A percentile compares a stretch with the other conserved stretches of the same genome.
phyloP scores from a whole-genome alignment of 1,140 invertebrate species.

The Papilio dardanus region DNA sequence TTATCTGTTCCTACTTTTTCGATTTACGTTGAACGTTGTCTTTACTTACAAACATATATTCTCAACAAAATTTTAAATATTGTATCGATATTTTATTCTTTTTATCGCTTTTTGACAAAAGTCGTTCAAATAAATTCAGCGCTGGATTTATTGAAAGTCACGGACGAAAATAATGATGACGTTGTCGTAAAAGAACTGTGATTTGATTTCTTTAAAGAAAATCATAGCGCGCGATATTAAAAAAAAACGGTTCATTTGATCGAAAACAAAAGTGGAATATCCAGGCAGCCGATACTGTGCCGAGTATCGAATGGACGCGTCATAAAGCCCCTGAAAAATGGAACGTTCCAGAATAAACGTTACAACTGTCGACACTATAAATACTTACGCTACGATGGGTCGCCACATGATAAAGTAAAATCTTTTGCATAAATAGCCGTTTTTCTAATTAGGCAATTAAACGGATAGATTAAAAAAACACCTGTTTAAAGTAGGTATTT shows the following conservation, averaged over 20 bases:
- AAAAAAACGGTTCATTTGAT: constrained; percentile 11
- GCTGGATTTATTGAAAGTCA: background rate
- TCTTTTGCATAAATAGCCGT: background rate
- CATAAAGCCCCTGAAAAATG: constrained; percentile 10
- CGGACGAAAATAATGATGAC: constrained; percentile 9
- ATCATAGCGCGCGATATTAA: constrained; percentile 13
- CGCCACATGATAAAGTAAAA: background rate
- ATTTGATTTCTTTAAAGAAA: background rate
- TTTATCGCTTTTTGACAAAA: background rate
- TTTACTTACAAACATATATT: background rate
- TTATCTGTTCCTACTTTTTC: background rate
- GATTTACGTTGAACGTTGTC: background rate
- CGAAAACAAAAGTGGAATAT: constrained; percentile 21
- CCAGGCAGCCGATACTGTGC: constrained; percentile 3
- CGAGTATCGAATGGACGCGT: background rate
- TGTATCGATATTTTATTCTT: background rate
- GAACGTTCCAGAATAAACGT: constrained; percentile 17
- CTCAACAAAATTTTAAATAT: background rate
- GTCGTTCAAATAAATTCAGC: background rate
- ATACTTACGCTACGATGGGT: background rate
- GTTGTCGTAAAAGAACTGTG: background rate
- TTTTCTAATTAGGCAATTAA: background rate
- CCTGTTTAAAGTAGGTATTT: too few relatives aligned
- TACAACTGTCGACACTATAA: background rate
- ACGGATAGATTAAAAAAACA: too few relatives aligned